phyloP scores from a whole-genome alignment of 2,113 vertebrate species.

The Chascanopsetta lugubris region DNA sequence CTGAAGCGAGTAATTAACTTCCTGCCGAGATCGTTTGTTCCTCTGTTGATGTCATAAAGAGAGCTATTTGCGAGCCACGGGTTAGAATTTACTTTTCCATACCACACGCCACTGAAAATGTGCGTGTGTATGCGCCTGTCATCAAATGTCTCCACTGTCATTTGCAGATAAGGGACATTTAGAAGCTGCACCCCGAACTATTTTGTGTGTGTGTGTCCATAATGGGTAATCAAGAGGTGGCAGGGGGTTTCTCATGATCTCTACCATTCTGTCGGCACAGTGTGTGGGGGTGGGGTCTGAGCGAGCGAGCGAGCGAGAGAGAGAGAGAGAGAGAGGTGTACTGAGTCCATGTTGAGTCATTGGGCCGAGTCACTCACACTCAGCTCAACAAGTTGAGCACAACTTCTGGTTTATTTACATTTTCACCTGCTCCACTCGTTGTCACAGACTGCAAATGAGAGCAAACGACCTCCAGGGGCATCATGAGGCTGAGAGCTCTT shows the following conservation, averaged over 20 bases:
- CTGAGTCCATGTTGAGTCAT: background rate
- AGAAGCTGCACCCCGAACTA: background rate
- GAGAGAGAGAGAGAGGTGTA: background rate
- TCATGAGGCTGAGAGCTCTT: no score
- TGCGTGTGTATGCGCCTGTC: conserved; percentile 18
- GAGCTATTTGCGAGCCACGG: conserved; percentile 47
- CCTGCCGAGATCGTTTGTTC: conserved; percentile 68
- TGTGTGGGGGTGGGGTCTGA: background rate
- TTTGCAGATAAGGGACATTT: conserved; percentile 9
- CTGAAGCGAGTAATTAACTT: conserved; percentile 76
- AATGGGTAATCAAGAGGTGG: background rate
- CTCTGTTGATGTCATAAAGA: conserved; percentile 60
- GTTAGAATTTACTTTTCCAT: conserved; percentile 60
- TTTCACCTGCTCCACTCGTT: no score
- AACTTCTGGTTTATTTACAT: no score
- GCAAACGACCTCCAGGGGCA: no score
- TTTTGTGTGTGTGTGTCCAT: conserved; percentile 2
- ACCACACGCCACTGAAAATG: conserved; percentile 18
- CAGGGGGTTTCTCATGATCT: background rate
- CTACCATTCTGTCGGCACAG: background rate
- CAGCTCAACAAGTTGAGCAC: no score
- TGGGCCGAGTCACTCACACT: no score
- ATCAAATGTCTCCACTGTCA: conserved; percentile 9
- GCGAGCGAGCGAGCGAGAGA: no score
- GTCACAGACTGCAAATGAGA: no score